Evolutionary conservation across 2,113 vertebrate species (phyloP).

Genomic region (Coturnix japonica): DNA sequence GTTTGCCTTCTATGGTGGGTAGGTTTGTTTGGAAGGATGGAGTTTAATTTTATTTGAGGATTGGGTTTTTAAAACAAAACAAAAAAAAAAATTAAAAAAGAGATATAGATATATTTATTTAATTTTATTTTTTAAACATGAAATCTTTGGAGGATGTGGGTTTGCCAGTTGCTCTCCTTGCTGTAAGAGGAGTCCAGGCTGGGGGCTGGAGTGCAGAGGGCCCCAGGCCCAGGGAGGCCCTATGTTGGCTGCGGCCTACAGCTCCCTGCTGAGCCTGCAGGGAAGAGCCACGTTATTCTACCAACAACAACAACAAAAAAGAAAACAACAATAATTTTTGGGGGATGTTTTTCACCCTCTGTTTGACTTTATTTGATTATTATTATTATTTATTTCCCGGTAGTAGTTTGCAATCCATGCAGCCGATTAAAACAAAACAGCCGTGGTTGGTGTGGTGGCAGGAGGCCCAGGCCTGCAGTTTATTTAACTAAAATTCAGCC

Average conservation of each 20-base stretch:
- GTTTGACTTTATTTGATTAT: not conserved
- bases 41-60: not conserved
- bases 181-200: not conserved
- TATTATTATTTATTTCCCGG: not conserved
- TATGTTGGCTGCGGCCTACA: not conserved
- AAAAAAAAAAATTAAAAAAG: no score
- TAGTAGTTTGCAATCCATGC: not conserved
- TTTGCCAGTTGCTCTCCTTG: conserved; percentile 1
- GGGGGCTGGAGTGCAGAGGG: not conserved
- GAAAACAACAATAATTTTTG: not conserved
- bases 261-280: not conserved
- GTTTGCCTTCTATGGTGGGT: not conserved
- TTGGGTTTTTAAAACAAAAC: no score
- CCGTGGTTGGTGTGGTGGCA: not conserved
- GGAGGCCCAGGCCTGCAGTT: not conserved
- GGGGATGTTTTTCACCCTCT: not conserved
- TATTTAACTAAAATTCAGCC: not conserved
- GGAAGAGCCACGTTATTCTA: not conserved
- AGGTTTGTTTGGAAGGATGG: not conserved
- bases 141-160: conserved; percentile 34
- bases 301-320: not conserved
- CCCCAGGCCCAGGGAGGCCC: conserved; percentile 5
- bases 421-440: not conserved
- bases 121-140: not conserved
- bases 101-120: not conserved